phyloP scores from a whole-genome alignment of 2,797 vertebrate genomes.

The Apogon hyalosoma region DNA sequence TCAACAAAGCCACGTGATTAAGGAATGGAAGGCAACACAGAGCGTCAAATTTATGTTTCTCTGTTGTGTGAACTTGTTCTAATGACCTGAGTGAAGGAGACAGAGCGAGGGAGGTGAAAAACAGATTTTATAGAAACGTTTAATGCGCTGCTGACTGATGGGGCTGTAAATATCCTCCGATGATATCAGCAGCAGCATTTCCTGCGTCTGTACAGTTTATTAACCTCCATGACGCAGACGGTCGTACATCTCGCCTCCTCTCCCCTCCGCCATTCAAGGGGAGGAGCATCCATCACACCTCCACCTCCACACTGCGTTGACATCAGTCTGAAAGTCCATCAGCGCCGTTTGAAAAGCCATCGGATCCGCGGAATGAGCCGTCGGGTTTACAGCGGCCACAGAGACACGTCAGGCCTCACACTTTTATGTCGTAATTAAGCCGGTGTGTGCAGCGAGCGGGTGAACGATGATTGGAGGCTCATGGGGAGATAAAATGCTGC shows the following conservation, averaged over 20 bases:
- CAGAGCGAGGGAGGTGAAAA: neutral
- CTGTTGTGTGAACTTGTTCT: constrained; percentile 1
- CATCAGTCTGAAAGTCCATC: constrained; percentile 51
- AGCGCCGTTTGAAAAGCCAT: constrained; percentile 34
- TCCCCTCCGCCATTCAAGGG: neutral
- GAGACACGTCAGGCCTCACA: constrained; percentile 27
- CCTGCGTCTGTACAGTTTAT: constrained; percentile 36
- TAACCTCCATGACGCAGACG: constrained; percentile 37
- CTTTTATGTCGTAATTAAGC: constrained; percentile 54
- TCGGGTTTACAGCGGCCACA: constrained; percentile 14
- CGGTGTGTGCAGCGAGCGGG: neutral
- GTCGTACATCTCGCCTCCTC: constrained; percentile 42
- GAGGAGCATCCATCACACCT: constrained; percentile 51
- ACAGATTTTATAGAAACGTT: neutral
- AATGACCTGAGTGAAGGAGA: constrained; percentile 27
- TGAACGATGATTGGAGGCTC: constrained; percentile 22
- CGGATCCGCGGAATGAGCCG: constrained; percentile 27
- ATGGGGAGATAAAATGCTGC: constrained; percentile 24
- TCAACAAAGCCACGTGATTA: too few relatives aligned
- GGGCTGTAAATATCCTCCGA: constrained; percentile 15
- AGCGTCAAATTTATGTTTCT: neutral
- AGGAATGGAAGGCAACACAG: too few relatives aligned
- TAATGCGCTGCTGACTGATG: constrained; percentile 1
- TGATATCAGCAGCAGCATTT: constrained; percentile 6
- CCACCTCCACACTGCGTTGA: constrained; percentile 7